Percentiles rank a stretch among this genome's conserved stretches.
Conservation (phyloP, 1,140 invertebrate genomes). For the Drosophila subpulchrella region DNA sequence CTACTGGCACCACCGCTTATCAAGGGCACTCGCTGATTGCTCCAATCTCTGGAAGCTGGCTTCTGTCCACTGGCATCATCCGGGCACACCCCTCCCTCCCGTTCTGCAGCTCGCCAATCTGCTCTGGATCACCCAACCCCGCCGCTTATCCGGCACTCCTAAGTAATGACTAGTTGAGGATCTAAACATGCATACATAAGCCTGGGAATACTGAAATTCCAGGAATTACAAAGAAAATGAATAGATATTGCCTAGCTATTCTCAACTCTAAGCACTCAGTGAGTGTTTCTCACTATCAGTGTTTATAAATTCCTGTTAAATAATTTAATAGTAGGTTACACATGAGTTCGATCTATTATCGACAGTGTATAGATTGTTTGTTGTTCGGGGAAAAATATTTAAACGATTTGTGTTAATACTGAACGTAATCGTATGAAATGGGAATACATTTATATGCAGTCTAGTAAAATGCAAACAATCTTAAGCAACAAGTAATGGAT, state of each 20-base stretch:
- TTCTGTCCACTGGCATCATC: slow-evolving; percentile 2
- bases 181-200: neutral
- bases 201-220: neutral
- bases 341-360: too few species aligned
- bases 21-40: slow-evolving; percentile 12
- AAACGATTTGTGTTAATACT: too few species aligned
- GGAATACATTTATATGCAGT: too few species aligned
- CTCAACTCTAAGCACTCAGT: too few species aligned
- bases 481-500: too few species aligned
- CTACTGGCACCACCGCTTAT: slow-evolving; percentile 44
- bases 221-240: too few species aligned
- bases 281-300: too few species aligned
- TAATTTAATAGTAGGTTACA: neutral
- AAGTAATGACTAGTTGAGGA: neutral
- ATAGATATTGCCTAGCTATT: too few species aligned
- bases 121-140: neutral
- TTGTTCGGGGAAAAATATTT: too few species aligned
- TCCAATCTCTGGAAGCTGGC: slow-evolving; percentile 15
- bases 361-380: neutral
- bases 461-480: too few species aligned
- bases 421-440: too few species aligned
- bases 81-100: neutral
- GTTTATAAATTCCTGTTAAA: neutral
- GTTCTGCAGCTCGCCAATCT: slow-evolving; percentile 1
- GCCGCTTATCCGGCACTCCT: slow-evolving; percentile 3